Evolutionary conservation across 2,113 vertebrate genomes (phyloP).

Genomic region (Neotoma lepida): DNA sequence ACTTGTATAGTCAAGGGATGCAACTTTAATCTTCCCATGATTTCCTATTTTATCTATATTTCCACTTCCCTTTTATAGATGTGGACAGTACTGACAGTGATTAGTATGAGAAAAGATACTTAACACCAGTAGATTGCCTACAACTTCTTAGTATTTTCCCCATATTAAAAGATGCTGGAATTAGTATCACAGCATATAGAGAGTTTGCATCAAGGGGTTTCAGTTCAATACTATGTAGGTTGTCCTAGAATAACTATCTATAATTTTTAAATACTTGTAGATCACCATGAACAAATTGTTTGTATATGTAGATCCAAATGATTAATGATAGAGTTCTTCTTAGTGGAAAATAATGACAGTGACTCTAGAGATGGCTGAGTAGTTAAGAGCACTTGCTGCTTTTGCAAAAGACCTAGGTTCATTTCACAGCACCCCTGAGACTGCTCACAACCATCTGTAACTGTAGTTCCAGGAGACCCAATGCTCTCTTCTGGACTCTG

Average conservation of each 20-base stretch:
- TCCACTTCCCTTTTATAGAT: constrained; percentile 3
- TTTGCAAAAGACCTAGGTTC: neutral
- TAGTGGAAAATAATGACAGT: neutral
- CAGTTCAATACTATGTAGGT: neutral
- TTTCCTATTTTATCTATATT: neutral
- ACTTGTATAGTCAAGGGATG: too few relatives aligned
- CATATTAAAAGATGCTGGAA: neutral
- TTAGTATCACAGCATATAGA: neutral
- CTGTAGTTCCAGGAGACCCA: neutral
- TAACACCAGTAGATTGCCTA: neutral
- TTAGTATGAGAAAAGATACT: neutral
- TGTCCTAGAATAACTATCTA: too few relatives aligned
- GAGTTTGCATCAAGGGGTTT: neutral
- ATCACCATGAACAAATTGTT: neutral
- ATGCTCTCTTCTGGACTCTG: neutral
- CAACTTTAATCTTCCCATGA: neutral
- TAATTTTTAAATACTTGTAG: neutral
- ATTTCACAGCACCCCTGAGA: neutral
- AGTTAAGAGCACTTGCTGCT: neutral
- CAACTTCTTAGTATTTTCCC: neutral
- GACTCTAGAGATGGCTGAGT: neutral
- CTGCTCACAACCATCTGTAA: neutral
- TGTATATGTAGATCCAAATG: neutral
- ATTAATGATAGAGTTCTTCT: neutral
- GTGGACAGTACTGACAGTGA: neutral